Percentiles rank a stretch among this genome's conserved stretches.
phyloP scores from a whole-genome alignment of 2,797 vertebrate species.

The Anas capensis region DNA sequence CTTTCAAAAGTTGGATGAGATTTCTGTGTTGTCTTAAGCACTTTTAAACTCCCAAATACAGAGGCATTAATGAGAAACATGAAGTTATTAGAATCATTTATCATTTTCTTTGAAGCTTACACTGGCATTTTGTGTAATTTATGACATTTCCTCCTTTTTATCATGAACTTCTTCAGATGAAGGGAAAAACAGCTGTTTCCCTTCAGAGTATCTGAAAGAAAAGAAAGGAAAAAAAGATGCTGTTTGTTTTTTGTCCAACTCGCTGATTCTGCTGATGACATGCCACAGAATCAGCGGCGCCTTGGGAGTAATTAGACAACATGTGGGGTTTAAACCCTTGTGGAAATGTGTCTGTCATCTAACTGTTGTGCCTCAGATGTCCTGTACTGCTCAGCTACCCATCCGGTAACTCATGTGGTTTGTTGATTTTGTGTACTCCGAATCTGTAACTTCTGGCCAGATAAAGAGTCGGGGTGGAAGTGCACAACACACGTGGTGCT shows the following conservation, averaged over 20 bases:
- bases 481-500: neutral
- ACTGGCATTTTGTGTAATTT: slow-evolving; percentile 83
- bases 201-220: slow-evolving; percentile 74
- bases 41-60: slow-evolving; percentile 76
- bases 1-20: slow-evolving; percentile 57
- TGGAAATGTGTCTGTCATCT: slow-evolving; percentile 67
- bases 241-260: slow-evolving; percentile 74
- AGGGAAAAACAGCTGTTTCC: slow-evolving; percentile 79
- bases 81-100: slow-evolving; percentile 83
- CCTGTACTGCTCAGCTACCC: slow-evolving; percentile 69
- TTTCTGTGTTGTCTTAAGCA: slow-evolving; percentile 70
- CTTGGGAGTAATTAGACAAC: slow-evolving; percentile 54
- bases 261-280: slow-evolving; percentile 72
- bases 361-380: slow-evolving; percentile 69
- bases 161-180: slow-evolving; percentile 77
- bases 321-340: slow-evolving; percentile 70
- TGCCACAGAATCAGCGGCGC: slow-evolving; percentile 65
- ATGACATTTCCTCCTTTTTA: slow-evolving; percentile 81
- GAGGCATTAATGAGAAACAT: slow-evolving; percentile 83
- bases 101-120: slow-evolving; percentile 83
- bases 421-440: slow-evolving; percentile 21
- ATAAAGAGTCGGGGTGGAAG: neutral
- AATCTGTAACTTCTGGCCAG: slow-evolving; percentile 13
- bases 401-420: slow-evolving; percentile 37
- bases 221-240: slow-evolving; percentile 69